These are phyloP conservation scores for Tribolium castaneum DNA, from an alignment of 1,140 invertebrate genomes.

Conservation along the genomic window DNA sequence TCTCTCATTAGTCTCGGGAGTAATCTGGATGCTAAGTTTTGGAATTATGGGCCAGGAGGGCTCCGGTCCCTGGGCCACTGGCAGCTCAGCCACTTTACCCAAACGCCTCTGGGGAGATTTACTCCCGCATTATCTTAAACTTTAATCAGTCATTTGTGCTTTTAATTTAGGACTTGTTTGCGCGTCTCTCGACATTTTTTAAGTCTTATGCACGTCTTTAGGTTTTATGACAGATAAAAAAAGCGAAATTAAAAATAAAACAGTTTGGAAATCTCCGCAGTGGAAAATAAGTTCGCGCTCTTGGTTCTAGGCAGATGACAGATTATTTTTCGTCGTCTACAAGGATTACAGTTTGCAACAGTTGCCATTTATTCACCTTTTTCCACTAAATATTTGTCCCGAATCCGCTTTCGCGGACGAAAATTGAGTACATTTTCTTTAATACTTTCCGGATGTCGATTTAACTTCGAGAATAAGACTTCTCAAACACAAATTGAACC, in stretches of 20 bases:
- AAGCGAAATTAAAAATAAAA: not conserved
- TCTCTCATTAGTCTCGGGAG: slow-evolving; percentile 49
- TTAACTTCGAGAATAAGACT: not conserved
- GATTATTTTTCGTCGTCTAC: too few relatives aligned
- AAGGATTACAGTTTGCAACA: too few relatives aligned
- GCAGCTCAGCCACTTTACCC: slow-evolving; percentile 35
- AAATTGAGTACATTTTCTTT: not conserved
- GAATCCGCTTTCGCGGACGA: too few relatives aligned
- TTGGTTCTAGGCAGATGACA: too few relatives aligned
- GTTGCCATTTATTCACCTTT: too few relatives aligned
- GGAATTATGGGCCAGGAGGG: slow-evolving; percentile 42
- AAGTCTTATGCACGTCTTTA: not conserved
- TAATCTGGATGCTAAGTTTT: slow-evolving; percentile 49
- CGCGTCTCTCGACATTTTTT: not conserved
- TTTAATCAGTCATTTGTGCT: slow-evolving; percentile 50
- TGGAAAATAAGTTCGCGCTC: too few relatives aligned
- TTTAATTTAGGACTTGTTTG: slow-evolving; percentile 22
- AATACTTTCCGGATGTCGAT: not conserved
- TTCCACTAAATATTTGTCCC: too few relatives aligned
- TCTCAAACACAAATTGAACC: not conserved
- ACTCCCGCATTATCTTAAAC: slow-evolving; percentile 43
- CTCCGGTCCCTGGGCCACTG: slow-evolving; percentile 32
- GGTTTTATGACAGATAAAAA: not conserved
- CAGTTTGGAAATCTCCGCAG: too few relatives aligned
- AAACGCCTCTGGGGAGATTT: slow-evolving; percentile 24